Base-by-base conservation (phyloP, 1,140 invertebrate species). In the Ooceraea biroi region DNA sequence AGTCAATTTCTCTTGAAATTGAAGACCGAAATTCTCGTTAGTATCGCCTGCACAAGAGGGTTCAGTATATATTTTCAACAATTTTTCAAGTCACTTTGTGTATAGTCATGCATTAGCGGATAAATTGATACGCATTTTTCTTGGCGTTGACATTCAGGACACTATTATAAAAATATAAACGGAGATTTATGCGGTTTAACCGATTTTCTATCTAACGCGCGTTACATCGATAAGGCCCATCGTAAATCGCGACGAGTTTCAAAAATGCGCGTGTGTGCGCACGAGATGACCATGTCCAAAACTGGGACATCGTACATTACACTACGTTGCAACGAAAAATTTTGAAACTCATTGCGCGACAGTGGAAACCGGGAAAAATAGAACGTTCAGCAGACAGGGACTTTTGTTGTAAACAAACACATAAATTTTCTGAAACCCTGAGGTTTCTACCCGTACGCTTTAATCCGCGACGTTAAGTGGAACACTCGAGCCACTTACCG, bases 361-460 rank as follows among this genome's bases (percentile, higher is more conserved):
- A 7, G 55, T 25, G 68, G 19, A n/a, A n/a, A n/a, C n/a, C 50
- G 30, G 22, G 50, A 36, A 48, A 61, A 74, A 48, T 22, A 48
- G 10, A 30, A 60, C 41, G 41, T 74, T 74, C 44, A 27, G n/a
- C 69, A 25, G 27, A 19, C n/a, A 25, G 27, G 12, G 25, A 50
- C 52, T 74, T 82, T 82, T 60, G 78, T 82, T 74, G 78, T 82
- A 82, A 82, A 82, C 78, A 82, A 25, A 61, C 44, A 69, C 57
- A 82, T 82, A 82, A 82, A 82, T 82, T 82, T 41, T 44, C 10
- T 7, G 36, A 22, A 61, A 48, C 55, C 44, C 19, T 41, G 69
- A 12, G 60, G 12, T 30, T 41, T 60, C 19, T 30, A 19, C 55
- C 19, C 44, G 27, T 69, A 14, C 69, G 25, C 61, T 80, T 80